Evolutionary conservation across 2,888 invertebrate species (phyloP).

Genomic region (Eucera pruinosa): DNA sequence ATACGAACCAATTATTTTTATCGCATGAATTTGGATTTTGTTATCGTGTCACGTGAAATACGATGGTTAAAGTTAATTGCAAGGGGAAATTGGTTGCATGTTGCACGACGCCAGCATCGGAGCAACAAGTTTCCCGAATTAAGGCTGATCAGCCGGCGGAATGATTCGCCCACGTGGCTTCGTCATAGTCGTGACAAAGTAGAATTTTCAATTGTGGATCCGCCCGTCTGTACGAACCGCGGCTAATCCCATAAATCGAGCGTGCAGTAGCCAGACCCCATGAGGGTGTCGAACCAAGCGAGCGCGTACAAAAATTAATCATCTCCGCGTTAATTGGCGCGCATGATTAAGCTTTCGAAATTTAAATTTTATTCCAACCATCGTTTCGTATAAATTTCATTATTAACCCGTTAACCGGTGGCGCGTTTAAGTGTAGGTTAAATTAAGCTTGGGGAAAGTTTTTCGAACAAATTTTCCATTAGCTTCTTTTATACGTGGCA

Average conservation of each 20-base stretch:
- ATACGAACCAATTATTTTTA: too few species aligned
- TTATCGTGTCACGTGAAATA: too few species aligned
- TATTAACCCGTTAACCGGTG: constrained; percentile 2
- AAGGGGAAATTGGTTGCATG: not conserved
- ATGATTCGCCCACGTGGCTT: constrained; percentile 71
- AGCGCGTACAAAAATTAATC: constrained; percentile 70
- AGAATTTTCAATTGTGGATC: constrained; percentile 78
- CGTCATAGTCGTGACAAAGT: constrained; percentile 78
- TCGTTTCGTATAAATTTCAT: constrained; percentile 18
- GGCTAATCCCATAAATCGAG: constrained; percentile 74
- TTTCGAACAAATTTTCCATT: too few species aligned
- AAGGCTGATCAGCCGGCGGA: constrained; percentile 65
- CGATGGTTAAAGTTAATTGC: too few species aligned
- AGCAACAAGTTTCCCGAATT: constrained; percentile 60
- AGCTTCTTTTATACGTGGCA: too few species aligned
- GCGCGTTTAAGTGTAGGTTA: too few species aligned
- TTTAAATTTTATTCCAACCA: too few species aligned
- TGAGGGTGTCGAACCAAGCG: constrained; percentile 51
- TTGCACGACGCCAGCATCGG: constrained; percentile 5
- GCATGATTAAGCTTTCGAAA: constrained; percentile 68
- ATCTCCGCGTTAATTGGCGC: constrained; percentile 71
- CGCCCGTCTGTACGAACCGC: constrained; percentile 74
- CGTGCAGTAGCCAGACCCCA: constrained; percentile 61
- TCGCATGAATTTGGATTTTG: too few species aligned
- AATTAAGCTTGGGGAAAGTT: too few species aligned